Evolutionary conservation across 2,797 vertebrate genomes (phyloP).

Genomic region (Propithecus deckenii): DNA sequence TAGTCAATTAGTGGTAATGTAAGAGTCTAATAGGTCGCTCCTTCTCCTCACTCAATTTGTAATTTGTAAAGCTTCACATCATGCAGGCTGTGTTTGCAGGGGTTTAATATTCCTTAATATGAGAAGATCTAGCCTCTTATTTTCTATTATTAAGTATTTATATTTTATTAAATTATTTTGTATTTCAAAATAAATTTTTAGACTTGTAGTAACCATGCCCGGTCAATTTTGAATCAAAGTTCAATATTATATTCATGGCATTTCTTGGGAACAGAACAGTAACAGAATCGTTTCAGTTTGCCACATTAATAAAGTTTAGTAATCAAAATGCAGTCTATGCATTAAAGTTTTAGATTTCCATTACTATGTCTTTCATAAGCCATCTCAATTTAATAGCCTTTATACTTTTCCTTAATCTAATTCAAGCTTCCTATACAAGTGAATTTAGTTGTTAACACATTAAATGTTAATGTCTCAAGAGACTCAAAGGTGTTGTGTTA

Average conservation of each 20-base stretch:
- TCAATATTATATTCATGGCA: not conserved
- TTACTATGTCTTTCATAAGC: conserved; percentile 56
- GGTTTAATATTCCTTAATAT: not conserved
- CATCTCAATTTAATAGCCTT: conserved; percentile 71
- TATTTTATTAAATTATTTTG: conserved; percentile 35
- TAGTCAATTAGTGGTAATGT: conserved; percentile 28
- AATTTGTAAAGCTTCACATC: not conserved
- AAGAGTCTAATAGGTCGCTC: not conserved
- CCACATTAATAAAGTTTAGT: conserved; percentile 70
- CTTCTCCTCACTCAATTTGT: not conserved
- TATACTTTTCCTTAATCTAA: conserved; percentile 76
- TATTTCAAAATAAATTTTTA: not conserved
- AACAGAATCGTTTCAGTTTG: conserved; percentile 55
- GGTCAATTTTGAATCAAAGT: conserved; percentile 14
- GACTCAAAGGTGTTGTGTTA: conserved; percentile 76
- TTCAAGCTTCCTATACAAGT: conserved; percentile 73
- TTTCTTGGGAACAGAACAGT: not conserved
- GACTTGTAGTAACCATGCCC: not conserved
- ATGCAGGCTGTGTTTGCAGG: not conserved
- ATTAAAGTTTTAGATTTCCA: conserved; percentile 82
- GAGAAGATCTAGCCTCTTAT: not conserved
- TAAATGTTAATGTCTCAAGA: conserved; percentile 84
- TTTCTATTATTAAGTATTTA: not conserved
- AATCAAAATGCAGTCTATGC: conserved; percentile 65
- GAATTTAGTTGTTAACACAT: conserved; percentile 77